Evolutionary conservation across 2,113 vertebrate genomes (phyloP), one percentile per base, ranked within the genome.

Genomic region (Scortum barcoo): DNA sequence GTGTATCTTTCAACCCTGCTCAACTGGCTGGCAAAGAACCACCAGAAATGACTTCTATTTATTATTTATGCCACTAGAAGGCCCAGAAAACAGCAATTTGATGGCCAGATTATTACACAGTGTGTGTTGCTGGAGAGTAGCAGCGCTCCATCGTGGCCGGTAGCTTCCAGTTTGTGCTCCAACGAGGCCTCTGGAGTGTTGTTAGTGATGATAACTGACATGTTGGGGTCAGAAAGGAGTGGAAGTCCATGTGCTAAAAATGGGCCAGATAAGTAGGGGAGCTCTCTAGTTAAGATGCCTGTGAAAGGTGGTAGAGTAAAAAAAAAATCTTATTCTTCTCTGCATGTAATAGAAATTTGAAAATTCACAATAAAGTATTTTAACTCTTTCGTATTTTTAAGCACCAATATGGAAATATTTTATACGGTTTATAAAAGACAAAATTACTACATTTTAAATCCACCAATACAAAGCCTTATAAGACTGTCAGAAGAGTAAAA

Each of bases 201-300:
- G 87, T 82, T 86, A 83, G 84, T 78, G 83, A 89, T 89, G 81
- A 80, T 85, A 89, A 76, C 75, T 78, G 90, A 91, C 88, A 90
- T 42, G 88, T 56, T 11, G 19, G 19, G 91, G 88, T 91, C 88
- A 86, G 54, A 51, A 50, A 44, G 22, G 53, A 72, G 57, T 16
- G n/a, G 48, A 28, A 58, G 72, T 44, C 63, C 33, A 42, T 8
- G 0, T 62, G 63, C 68, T 61, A 56, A 50, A 63, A 71, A 48
- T 33, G 33, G 50, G 40, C 1, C 0, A 0, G 11, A 24, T 12
- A 51, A 54, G 65, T 22, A 60, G 44, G 0, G 22, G 46, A 56
- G 38, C 19, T 73, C 76, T 78, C 56, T 0, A 19, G 28, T 58
- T 72, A 58, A 40, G 60, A 61, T 5, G 1, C 8, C 19, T 33